phyloP scores from a whole-genome alignment of 92 coral and sea anemone genomes.

The Porites divaricata region DNA sequence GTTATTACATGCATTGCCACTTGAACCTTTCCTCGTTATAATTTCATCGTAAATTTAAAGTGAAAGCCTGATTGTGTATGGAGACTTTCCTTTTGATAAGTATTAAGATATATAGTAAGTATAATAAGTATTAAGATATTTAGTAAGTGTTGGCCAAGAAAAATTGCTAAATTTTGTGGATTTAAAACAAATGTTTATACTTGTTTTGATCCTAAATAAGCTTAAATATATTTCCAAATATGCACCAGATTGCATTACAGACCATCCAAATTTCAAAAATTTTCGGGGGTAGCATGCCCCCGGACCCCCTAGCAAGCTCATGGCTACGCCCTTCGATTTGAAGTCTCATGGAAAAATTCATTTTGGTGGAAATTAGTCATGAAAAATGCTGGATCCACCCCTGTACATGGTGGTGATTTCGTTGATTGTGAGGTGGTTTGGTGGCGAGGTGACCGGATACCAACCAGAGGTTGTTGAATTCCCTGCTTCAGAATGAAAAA shows the following conservation, averaged over 20 bases:
- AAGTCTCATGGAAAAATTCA: background rate
- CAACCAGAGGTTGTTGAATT: too few relatives aligned
- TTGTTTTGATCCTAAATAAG: constrained; percentile 19
- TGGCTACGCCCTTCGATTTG: constrained; percentile 1
- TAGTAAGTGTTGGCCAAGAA: background rate
- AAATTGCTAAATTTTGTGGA: constrained; percentile 19
- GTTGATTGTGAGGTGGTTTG: too few relatives aligned
- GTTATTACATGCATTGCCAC: too few relatives aligned
- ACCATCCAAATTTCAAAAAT: constrained; percentile 6
- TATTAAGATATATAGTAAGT: too few relatives aligned
- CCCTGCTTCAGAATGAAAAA: too few relatives aligned
- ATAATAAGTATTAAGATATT: background rate
- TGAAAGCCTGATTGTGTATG: too few relatives aligned
- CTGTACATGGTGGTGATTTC: background rate
- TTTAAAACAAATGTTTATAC: constrained; percentile 5
- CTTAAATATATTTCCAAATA: constrained; percentile 16
- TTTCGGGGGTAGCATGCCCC: background rate
- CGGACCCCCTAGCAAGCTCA: background rate
- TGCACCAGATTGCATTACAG: constrained; percentile 14
- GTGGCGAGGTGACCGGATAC: too few relatives aligned
- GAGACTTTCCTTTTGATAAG: too few relatives aligned
- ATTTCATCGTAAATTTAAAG: too few relatives aligned
- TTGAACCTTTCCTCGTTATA: too few relatives aligned
- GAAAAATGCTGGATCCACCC: constrained; percentile 19
- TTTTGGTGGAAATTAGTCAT: constrained; percentile 14